These are phyloP conservation scores for Balaenoptera acutorostrata DNA, from an alignment of 2,113 vertebrate species.

Conservation along the genomic window DNA sequence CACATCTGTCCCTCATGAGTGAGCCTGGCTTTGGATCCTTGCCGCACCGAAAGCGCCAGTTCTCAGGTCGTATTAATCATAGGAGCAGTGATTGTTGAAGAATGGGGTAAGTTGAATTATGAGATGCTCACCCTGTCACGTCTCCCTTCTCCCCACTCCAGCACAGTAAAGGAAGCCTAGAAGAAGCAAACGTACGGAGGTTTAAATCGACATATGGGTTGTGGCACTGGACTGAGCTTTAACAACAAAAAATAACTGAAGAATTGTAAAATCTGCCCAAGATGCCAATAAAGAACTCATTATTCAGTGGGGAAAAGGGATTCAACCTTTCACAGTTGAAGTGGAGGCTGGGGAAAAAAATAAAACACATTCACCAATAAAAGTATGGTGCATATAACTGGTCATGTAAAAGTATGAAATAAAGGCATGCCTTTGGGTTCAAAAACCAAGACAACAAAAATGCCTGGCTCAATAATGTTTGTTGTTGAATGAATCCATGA, in stretches of 20 bases:
- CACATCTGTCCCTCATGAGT: not conserved
- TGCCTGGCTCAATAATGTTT: not conserved
- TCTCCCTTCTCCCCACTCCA: not conserved
- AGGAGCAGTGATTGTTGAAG: not conserved
- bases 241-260: not conserved
- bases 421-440: not conserved
- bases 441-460: not conserved
- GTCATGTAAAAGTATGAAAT: not conserved
- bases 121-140: not conserved
- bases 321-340: not conserved
- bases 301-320: not conserved
- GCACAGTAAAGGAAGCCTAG: not conserved
- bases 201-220: not conserved
- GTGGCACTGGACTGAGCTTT: not conserved
- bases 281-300: not conserved
- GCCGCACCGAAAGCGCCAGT: not conserved
- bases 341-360: not conserved
- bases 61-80: not conserved
- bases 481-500: not conserved
- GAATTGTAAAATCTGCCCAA: not conserved
- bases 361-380: not conserved
- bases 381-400: not conserved
- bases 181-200: not conserved
- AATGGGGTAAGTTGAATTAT: not conserved
- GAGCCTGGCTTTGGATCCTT: not conserved